Evolutionary conservation across 2,113 vertebrate genomes (phyloP), one percentile per base, ranked within the genome.

Genomic region (Stigmatopora nigra): DNA sequence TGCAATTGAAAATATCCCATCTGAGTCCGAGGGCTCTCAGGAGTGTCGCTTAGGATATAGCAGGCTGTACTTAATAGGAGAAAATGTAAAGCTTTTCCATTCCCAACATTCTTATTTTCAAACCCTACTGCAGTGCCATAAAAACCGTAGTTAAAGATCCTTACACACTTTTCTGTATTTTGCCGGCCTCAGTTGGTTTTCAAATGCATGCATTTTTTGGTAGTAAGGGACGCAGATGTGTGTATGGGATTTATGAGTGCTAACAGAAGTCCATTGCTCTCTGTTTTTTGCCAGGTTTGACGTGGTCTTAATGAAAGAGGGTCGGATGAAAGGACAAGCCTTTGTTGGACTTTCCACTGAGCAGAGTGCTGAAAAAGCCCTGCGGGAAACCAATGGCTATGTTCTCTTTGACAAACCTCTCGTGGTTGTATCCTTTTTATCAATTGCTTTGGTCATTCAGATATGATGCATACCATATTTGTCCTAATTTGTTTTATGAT

Each of bases 321-420:
- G 97, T 6, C 91, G 97, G 47, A 99, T 99, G 96, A 99, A 99
- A 87, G 97, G 97, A 25, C 97, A 99, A 82, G 97, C 97, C 64
- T 99, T 98, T 75, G 69, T 99, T 20, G 97, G 95, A 17, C 93
- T 99, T 74, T 95, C 96, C 60, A 93, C 89, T 68, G 96, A 98
- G 90, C 91, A 87, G 69, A 92, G 92, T 52, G 97, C 97, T 2
- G 89, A 94, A 48, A 95, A 94, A 84, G 95, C 97, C 31, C 91
- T 98, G 63, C 94, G 92, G 82, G 95, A 99, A 83, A 95, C 89
- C 75, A 95, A 98, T 51, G 97, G 96, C 79, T 99, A 93, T 55
- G 84, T 95, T 53, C 92, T 99, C 53, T 90, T 90, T 56, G 94
- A 97, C 85, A 98, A 93, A 85, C 95, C 97, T 58, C 93, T 99